phyloP scores from a whole-genome alignment of 2,888 invertebrate genomes.

The Drosophila rubida region DNA sequence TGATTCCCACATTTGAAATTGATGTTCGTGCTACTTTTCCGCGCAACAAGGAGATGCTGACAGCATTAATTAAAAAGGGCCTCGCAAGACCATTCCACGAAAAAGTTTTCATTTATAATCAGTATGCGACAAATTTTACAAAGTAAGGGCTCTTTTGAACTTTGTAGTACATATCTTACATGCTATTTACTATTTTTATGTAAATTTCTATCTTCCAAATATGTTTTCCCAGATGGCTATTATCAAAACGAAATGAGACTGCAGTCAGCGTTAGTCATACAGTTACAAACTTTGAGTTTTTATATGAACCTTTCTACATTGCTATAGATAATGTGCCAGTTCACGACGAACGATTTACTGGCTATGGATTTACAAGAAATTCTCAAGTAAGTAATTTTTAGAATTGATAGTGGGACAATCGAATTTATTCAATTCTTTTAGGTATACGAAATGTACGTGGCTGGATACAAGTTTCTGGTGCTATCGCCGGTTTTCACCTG shows the following conservation, averaged over 20 bases:
- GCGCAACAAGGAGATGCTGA: conserved; percentile 91
- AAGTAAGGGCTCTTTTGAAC: conserved; percentile 86
- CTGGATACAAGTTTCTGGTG: conserved; percentile 94
- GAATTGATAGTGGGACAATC: too few relatives aligned
- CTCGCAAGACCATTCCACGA: conserved; percentile 95
- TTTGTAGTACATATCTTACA: too few relatives aligned
- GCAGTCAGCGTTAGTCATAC: conserved; percentile 92
- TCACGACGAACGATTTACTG: conserved; percentile 95
- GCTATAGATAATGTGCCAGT: conserved; percentile 92
- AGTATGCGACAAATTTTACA: conserved; percentile 95
- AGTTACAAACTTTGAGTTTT: conserved; percentile 92
- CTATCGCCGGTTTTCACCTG: conserved; percentile 95
- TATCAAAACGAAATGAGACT: conserved; percentile 76
- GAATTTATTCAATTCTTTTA: conserved; percentile 82
- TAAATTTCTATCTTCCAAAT: background rate
- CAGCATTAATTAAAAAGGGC: conserved; percentile 91
- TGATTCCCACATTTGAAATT: conserved; percentile 95
- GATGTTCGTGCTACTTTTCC: conserved; percentile 92
- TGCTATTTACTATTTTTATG: too few relatives aligned
- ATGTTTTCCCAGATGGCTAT: conserved; percentile 66
- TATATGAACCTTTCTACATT: conserved; percentile 97
- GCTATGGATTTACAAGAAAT: conserved; percentile 96
- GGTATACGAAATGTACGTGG: conserved; percentile 97
- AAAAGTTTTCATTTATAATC: conserved; percentile 96
- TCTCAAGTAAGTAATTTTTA: conserved; percentile 89